phyloP scores from a whole-genome alignment of 1,140 invertebrate species.

The Aphaenogaster floridana region DNA sequence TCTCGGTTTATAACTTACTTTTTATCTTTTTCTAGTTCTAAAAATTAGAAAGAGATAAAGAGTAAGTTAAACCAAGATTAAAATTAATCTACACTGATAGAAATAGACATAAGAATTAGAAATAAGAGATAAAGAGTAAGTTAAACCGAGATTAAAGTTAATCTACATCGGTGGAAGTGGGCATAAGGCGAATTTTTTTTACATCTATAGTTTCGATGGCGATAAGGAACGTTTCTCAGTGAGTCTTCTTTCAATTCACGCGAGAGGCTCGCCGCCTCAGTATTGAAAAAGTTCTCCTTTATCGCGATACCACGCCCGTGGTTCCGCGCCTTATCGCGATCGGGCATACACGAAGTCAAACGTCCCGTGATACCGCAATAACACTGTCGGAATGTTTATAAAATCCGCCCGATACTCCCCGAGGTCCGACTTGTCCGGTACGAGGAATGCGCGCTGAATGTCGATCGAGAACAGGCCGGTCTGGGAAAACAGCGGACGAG shows the following conservation, averaged over 20 bases:
- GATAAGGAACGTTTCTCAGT: neutral
- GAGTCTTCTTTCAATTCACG: neutral
- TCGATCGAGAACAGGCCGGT: neutral
- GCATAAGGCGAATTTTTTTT: neutral
- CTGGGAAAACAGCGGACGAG: neutral
- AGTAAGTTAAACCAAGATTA: too few species aligned
- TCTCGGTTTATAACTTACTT: too few species aligned
- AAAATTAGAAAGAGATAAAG: too few species aligned
- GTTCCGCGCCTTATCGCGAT: conserved; percentile 17
- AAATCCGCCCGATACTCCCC: conserved; percentile 18
- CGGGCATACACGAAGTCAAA: conserved; percentile 28
- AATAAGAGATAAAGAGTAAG: too few species aligned
- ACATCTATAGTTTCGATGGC: too few species aligned
- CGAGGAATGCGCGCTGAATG: conserved; percentile 35
- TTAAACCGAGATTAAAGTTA: too few species aligned
- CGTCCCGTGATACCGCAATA: conserved; percentile 42
- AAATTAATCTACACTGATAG: too few species aligned
- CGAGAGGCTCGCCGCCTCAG: neutral
- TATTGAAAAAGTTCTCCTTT: conserved; percentile 24
- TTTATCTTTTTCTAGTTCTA: too few species aligned
- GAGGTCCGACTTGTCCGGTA: neutral
- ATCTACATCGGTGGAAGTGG: too few species aligned
- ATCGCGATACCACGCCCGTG: conserved; percentile 22
- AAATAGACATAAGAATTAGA: too few species aligned
- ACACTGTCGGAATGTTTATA: conserved; percentile 42